Base-by-base conservation (phyloP, 2,113 vertebrate species). In the Hyaena hyaena region DNA sequence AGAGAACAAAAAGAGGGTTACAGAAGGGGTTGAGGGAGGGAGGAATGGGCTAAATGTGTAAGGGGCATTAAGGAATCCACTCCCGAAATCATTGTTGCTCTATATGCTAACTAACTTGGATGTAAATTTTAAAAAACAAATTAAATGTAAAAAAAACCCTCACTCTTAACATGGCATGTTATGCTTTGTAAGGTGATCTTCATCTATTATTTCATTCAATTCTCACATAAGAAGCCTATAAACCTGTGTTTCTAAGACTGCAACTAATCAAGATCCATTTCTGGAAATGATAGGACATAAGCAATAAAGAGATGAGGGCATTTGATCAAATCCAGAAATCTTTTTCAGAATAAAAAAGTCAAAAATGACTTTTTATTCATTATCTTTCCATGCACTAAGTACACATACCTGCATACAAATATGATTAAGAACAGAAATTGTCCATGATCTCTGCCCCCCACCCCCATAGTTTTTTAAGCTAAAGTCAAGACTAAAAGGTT, bases 401-500 rank as follows among this genome's bases (percentile, higher is more conserved):
- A 93, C 2, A 90, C 7, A 82, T 85, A 55, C 6, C 15, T 45
- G 55, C 2, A 69, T 5, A 92, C 63, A 90, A 68, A 69, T 23
- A 95, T 48, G 35, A 15, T 45, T 65, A 95, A 95, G 12, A 88
- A 94, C 21, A 92, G 4, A 88, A 94, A 90, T 61, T 68, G 33
- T 16, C 33, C 74, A 82, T 86, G 53, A 81, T 66, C 79, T 77
- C 11, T 61, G 58, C 8, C 58, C 21, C 58, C 17, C 55, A 7
- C 35, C 31, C 33, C 53, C 17, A 35, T 66, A 31, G 84, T 69
- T 88, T 94, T 92, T 91, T 65, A 92, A 95, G 35, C 45, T 91
- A 90, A 95, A 91, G 84, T 35, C 87, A 31, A 96, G 24, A 90
- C n/a, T 26, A 96, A 76, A 91, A 24, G 79, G 33, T 74, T 87